These are phyloP conservation scores for Amphimallon solstitiale DNA, from an alignment of 2,888 invertebrate genomes.

Conservation along the genomic window DNA sequence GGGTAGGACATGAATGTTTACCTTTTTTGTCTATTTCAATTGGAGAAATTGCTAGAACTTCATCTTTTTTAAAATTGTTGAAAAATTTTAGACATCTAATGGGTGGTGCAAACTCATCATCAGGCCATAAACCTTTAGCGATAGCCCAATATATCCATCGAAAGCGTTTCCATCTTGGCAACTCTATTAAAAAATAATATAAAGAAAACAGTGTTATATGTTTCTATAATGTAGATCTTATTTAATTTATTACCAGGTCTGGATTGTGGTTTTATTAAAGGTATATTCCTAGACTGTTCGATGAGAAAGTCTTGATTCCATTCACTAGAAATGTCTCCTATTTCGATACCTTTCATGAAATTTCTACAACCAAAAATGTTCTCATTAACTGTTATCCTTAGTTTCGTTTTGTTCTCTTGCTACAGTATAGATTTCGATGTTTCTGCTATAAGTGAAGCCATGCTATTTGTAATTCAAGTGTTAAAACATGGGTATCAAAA, in stretches of 20 bases:
- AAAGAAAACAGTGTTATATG: not conserved
- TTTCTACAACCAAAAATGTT: conserved; percentile 36
- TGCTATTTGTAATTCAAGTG: too few relatives aligned
- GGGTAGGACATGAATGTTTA: too few relatives aligned
- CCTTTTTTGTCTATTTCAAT: conserved; percentile 25
- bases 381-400: not conserved
- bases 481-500: not conserved
- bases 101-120: conserved; percentile 46
- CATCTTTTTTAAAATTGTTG: conserved; percentile 45
- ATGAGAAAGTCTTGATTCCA: conserved; percentile 59
- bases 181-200: conserved; percentile 46
- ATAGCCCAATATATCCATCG: conserved; percentile 65
- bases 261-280: conserved; percentile 55
- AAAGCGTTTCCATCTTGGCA: conserved; percentile 62
- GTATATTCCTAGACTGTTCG: conserved; percentile 59
- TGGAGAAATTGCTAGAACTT: conserved; percentile 38
- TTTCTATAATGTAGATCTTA: not conserved
- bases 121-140: conserved; percentile 53
- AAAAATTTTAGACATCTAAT: conserved; percentile 55
- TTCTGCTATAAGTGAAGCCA: too few relatives aligned
- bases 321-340: conserved; percentile 57
- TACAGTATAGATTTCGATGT: too few relatives aligned
- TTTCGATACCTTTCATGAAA: conserved; percentile 41
- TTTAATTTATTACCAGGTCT: conserved; percentile 51
- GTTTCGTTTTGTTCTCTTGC: too few relatives aligned